These are phyloP conservation scores for Helicorthomorpha holstii DNA, from an alignment of 1,140 invertebrate species.

Conservation along the genomic window DNA sequence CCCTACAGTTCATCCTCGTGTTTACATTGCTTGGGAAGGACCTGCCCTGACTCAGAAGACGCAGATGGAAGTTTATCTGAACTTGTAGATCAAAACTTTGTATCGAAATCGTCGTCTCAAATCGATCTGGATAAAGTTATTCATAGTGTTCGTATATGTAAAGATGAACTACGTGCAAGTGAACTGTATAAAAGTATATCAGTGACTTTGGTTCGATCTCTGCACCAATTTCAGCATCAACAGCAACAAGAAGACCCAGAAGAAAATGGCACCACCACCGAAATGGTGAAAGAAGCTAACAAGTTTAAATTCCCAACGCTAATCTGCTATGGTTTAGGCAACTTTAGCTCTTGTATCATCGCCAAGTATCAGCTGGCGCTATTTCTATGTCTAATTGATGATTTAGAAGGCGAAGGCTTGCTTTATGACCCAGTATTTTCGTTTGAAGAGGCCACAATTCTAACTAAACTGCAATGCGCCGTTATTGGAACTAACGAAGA, in stretches of 20 bases:
- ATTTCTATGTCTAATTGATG: slow-evolving; percentile 26
- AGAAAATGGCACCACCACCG: no score
- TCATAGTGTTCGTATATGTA: no score
- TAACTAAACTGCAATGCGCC: slow-evolving; percentile 34
- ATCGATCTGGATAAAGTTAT: no score
- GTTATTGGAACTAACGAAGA: slow-evolving; percentile 47
- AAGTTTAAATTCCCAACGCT: background rate
- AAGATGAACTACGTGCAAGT: background rate
- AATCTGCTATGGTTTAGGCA: slow-evolving; percentile 39
- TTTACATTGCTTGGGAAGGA: no score
- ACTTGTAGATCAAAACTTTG: no score
- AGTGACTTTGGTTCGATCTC: background rate
- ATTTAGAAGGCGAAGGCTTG: slow-evolving; percentile 20
- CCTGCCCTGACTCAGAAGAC: no score
- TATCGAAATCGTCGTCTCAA: no score
- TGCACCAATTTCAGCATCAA: no score
- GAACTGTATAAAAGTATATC: background rate
- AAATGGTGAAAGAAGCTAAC: no score
- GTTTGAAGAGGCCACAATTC: slow-evolving; percentile 36
- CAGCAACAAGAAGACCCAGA: no score
- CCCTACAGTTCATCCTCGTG: no score
- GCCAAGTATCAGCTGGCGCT: slow-evolving; percentile 37
- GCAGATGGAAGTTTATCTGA: no score
- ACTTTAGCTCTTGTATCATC: slow-evolving; percentile 28
- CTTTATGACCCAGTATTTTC: slow-evolving; percentile 53